Evolutionary conservation across 2,797 vertebrate species (phyloP).

Genomic region (Xenopus petersii): DNA sequence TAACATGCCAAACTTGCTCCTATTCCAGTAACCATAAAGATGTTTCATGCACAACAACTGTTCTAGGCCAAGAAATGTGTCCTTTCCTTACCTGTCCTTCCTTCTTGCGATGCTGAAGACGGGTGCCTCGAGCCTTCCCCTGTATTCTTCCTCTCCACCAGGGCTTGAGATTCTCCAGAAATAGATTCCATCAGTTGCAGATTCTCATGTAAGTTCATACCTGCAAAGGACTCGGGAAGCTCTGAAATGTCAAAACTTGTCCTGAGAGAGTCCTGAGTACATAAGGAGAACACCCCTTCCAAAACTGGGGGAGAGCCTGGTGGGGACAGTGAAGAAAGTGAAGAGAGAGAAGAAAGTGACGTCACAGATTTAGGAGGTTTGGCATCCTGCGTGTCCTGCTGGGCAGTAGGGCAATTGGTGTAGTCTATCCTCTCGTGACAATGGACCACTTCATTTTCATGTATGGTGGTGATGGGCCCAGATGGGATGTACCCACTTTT

Average conservation of each 20-base stretch:
- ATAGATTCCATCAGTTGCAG: conserved; percentile 61
- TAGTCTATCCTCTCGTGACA: conserved; percentile 61
- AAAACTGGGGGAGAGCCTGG: conserved; percentile 74
- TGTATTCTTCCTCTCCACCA: conserved; percentile 58
- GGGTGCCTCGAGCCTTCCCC: conserved; percentile 50
- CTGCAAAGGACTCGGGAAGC: conserved; percentile 60
- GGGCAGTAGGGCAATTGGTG: conserved; percentile 50
- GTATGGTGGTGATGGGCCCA: conserved; percentile 78
- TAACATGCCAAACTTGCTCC: too few species aligned
- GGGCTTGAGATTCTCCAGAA: conserved; percentile 49
- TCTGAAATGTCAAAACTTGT: conserved; percentile 70
- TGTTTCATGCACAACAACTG: too few species aligned
- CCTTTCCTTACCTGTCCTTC: conserved; percentile 60
- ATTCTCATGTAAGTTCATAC: conserved; percentile 62
- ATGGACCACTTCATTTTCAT: conserved; percentile 74
- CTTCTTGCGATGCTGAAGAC: conserved; percentile 53
- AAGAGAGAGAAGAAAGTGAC: conserved; percentile 76
- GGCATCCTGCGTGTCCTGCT: conserved; percentile 58
- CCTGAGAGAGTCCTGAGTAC: conserved; percentile 61
- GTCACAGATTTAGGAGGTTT: conserved; percentile 76
- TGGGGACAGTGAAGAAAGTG: conserved; percentile 76
- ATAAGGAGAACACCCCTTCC: conserved; percentile 63
- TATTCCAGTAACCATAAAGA: too few species aligned
- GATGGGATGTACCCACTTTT: conserved; percentile 68
- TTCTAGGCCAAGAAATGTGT: too few species aligned